Percentiles rank a stretch among this genome's conserved stretches.
Evolutionary conservation across 2,113 vertebrate genomes (phyloP).

Genomic region (Pheucticus melanocephalus): DNA sequence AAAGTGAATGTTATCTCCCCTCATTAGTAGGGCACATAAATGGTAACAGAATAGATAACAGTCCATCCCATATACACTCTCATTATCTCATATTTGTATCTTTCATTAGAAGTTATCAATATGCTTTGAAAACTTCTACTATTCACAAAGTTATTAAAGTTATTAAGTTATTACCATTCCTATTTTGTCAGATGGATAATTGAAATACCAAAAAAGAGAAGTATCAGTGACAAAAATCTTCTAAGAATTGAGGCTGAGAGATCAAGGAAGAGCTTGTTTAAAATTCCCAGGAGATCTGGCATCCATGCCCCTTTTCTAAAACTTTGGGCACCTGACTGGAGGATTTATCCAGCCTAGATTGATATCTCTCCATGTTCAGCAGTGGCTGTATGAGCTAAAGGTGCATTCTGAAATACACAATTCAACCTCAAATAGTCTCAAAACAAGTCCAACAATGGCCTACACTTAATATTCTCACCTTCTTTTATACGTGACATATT

Average conservation of each 20-base stretch:
- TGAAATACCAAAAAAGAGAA: not conserved
- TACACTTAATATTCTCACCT: not conserved
- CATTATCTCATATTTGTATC: not conserved
- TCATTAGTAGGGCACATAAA: not conserved
- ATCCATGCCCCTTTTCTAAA: not conserved
- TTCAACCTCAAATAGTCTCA: not conserved
- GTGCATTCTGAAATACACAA: not conserved
- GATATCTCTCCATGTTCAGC: not conserved
- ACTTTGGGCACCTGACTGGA: not conserved
- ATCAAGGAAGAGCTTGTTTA: not conserved
- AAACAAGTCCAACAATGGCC: not conserved
- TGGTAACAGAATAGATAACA: not conserved
- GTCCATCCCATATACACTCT: not conserved
- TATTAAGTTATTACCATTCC: not conserved
- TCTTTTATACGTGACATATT: not conserved
- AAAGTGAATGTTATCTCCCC: not conserved
- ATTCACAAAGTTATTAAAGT: not conserved
- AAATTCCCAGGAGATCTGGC: not conserved
- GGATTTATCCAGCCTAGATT: not conserved
- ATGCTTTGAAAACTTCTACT: not conserved
- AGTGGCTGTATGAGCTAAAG: not conserved
- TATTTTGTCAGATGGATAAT: not conserved
- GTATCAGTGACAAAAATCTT: not conserved
- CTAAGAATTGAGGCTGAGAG: not conserved
- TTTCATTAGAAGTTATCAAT: slow-evolving; percentile 1